Percentiles rank a stretch among this genome's conserved stretches.
Conservation (phyloP, 1,140 invertebrate genomes). For the Apis mellifera region DNA sequence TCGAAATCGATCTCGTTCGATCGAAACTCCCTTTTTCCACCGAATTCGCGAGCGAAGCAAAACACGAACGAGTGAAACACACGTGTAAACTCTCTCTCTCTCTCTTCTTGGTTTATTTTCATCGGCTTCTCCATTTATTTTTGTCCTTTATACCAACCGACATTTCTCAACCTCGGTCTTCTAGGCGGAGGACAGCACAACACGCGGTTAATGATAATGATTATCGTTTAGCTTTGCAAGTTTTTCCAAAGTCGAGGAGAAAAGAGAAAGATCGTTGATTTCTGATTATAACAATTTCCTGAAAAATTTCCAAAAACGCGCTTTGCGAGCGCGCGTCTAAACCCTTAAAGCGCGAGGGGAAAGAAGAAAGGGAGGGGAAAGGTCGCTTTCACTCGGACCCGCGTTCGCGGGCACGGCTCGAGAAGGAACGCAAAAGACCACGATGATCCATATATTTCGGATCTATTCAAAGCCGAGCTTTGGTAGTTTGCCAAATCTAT, state of each 20-base stretch:
- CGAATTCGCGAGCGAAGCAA: background rate
- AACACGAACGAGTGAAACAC: conserved; percentile 14
- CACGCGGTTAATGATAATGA: background rate
- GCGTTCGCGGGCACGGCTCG: background rate
- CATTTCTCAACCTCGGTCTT: background rate
- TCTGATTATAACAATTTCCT: no score
- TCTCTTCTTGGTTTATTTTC: conserved; percentile 65
- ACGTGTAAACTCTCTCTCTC: conserved; percentile 69
- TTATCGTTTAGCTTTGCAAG: no score
- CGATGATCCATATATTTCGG: conserved; percentile 76
- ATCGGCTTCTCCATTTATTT: conserved; percentile 69
- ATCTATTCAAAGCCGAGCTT: conserved; percentile 77
- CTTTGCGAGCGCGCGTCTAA: no score
- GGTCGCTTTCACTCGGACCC: conserved; percentile 7
- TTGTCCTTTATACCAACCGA: conserved; percentile 52
- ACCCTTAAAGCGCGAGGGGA: no score
- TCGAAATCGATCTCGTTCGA: conserved; percentile 12
- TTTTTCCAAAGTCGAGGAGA: no score
- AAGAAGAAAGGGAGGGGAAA: background rate
- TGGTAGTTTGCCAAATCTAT: conserved; percentile 79
- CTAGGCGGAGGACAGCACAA: no score
- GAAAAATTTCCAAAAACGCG: background rate
- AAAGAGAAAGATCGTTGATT: no score
- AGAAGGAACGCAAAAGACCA: conserved; percentile 41
- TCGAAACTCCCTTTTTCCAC: background rate